These are phyloP conservation scores for Chiridota heheva DNA, from an alignment of 35 echinoderm and acorn worm species.

Conservation along the genomic window DNA sequence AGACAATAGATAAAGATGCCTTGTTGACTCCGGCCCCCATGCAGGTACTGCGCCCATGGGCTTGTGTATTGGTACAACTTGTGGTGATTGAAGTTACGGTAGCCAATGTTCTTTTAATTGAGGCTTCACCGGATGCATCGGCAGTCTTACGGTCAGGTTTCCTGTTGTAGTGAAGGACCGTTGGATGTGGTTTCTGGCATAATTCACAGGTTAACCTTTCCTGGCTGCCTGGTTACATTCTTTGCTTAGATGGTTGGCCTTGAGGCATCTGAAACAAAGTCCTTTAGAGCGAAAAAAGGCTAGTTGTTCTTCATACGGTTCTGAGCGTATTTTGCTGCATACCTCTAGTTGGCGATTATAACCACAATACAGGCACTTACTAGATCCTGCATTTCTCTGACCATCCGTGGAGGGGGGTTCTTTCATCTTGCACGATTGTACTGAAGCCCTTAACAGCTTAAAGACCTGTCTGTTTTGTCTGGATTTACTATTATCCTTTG, in stretches of 20 bases:
- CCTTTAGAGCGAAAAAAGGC: slow-evolving; percentile 32
- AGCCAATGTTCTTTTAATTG: neutral
- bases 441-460: neutral
- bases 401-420: neutral
- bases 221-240: slow-evolving; percentile 14
- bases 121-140: neutral
- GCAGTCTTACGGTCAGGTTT: neutral
- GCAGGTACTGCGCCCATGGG: neutral
- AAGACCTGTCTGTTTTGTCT: slow-evolving; percentile 1
- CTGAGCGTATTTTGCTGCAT: slow-evolving; percentile 3
- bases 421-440: slow-evolving; percentile 10
- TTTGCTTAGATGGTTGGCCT: slow-evolving; percentile 11
- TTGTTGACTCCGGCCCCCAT: slow-evolving; percentile 22
- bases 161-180: slow-evolving; percentile 25
- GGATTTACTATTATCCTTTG: neutral
- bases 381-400: neutral
- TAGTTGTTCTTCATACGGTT: slow-evolving; percentile 21
- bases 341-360: neutral
- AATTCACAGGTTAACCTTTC: neutral
- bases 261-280: slow-evolving; percentile 30
- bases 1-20: slow-evolving; percentile 20
- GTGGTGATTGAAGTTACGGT: neutral
- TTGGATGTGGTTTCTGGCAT: slow-evolving; percentile 34
- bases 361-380: slow-evolving; percentile 26
- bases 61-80: neutral